phyloP scores from a whole-genome alignment of 2,888 invertebrate genomes.

The Abrostola triplasia region DNA sequence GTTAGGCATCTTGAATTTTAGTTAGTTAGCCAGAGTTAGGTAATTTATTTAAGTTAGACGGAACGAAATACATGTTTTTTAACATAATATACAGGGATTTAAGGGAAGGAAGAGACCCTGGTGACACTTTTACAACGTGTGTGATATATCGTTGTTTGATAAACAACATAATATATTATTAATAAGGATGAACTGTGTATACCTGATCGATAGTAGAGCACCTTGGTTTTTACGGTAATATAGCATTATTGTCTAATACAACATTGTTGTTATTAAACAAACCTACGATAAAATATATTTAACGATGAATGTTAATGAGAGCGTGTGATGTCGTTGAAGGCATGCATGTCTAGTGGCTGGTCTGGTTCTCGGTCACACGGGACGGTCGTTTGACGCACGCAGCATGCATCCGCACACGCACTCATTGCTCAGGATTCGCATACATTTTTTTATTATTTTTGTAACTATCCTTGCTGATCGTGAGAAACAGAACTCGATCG shows the following conservation, averaged over 20 bases:
- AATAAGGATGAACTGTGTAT: no score
- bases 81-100: no score
- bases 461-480: constrained; percentile 74
- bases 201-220: no score
- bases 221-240: neutral
- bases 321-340: constrained; percentile 54
- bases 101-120: no score
- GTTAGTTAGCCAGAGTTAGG: no score
- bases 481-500: constrained; percentile 80
- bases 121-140: no score
- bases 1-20: no score
- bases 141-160: no score
- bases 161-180: no score
- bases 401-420: constrained; percentile 69
- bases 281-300: constrained; percentile 28
- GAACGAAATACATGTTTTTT: no score
- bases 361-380: constrained; percentile 78
- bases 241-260: neutral
- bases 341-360: constrained; percentile 56
- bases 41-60: no score
- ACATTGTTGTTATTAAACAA: constrained; percentile 7
- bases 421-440: constrained; percentile 73
- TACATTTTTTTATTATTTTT: constrained; percentile 73
- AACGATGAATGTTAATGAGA: constrained; percentile 45
- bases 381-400: constrained; percentile 67